Evolutionary conservation across 2,888 invertebrate genomes (phyloP), one percentile per base, ranked within the genome.

Genomic region (Rhyacophila evoluta): DNA sequence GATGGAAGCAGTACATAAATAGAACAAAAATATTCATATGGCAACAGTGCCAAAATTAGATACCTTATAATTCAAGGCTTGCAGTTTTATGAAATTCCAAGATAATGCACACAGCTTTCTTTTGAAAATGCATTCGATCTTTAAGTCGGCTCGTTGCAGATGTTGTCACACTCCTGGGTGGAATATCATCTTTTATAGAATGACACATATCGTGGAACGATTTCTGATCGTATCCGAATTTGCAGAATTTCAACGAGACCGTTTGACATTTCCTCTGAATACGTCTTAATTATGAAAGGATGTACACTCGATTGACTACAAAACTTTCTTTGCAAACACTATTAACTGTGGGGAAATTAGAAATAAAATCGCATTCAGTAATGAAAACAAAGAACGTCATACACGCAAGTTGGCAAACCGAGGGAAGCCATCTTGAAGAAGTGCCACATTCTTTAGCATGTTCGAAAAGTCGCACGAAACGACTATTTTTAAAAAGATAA

Each of bases 341-440:
- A 19, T 19, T 55, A 10, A 55, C 15, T 55, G 19, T 25, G 25
- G 19, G 55, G 15, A 68, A 74, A 78, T 69, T 76, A 37, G 55
- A 25, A 75, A 55, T 79, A 39, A 73, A 77, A 81, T 73, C 71
- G 75, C 38, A 76, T 82, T 72, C 72, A 81, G 75, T 79, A 81
- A 81, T 74, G 81, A 82, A 83, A 82, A 83, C 83, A 83, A 83
- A 83, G 82, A 83, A 84, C 83, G 88, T 88, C 88, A 88, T 89
- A 89, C 88, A 88, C 88, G 88, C 89, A 90, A 90, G 89, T 90
- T 90, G 91, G 90, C 90, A 91, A 91, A 90, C 90, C 89, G 90
- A 89, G 82, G 91, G 92, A 92, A 91, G 92, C 93, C 93, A 93
- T 93, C 92, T 93, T 93, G 92, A 89, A 89, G 89, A 92, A 92